Percentiles rank a stretch among this genome's conserved stretches.
These are phyloP conservation scores for Acrobasis suavella DNA, from an alignment of 2,888 invertebrate genomes.

Conservation along the genomic window DNA sequence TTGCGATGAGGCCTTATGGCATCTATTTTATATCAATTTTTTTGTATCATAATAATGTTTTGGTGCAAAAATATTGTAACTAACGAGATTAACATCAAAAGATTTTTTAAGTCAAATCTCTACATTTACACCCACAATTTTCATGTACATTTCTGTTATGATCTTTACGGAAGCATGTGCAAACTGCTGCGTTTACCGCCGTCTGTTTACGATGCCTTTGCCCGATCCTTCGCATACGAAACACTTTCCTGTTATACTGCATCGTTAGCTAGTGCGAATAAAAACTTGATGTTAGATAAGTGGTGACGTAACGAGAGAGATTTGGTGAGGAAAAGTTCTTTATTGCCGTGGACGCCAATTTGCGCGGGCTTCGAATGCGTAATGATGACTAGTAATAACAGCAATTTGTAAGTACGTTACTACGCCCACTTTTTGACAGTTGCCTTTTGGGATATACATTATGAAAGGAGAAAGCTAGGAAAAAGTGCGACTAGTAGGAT, in stretches of 20 bases:
- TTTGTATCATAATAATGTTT: too few relatives aligned
- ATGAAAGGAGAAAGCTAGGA: conserved; percentile 1
- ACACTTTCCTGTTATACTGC: conserved; percentile 65
- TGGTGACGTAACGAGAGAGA: conserved; percentile 34
- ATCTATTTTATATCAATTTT: too few relatives aligned
- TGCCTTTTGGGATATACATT: background rate
- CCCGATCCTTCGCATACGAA: conserved; percentile 66
- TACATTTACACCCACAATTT: too few relatives aligned
- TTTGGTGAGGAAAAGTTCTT: conserved; percentile 28
- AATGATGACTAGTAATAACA: conserved; percentile 19
- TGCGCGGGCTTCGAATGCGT: conserved; percentile 17
- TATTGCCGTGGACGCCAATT: conserved; percentile 27
- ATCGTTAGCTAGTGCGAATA: conserved; percentile 51
- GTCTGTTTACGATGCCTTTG: conserved; percentile 53
- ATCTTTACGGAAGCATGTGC: background rate
- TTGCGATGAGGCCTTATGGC: too few relatives aligned
- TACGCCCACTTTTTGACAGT: conserved; percentile 8
- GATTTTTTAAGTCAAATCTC: too few relatives aligned
- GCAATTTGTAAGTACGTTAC: conserved; percentile 12
- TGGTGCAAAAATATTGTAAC: too few relatives aligned
- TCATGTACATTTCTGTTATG: background rate
- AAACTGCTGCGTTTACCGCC: conserved; percentile 2
- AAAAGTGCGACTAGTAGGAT: background rate
- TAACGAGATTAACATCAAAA: too few relatives aligned
- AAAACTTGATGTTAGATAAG: conserved; percentile 35